Evolutionary conservation across 2,888 invertebrate species (phyloP), one percentile per base, ranked within the genome.

Genomic region (Polylopha cassiicola): DNA sequence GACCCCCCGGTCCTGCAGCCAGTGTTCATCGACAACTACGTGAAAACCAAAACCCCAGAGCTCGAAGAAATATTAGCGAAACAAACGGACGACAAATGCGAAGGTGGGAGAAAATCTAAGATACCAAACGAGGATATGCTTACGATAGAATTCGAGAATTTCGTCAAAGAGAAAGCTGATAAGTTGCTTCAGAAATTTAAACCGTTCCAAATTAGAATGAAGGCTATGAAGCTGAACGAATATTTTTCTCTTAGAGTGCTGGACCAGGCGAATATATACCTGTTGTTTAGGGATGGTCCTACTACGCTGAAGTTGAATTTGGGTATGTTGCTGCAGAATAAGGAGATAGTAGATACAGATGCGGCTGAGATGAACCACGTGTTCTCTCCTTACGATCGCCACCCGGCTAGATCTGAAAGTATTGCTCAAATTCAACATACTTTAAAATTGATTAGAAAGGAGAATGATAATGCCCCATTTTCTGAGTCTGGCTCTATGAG

Each of bases 311-410:
- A 69, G 33, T 27, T 74, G 5, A 64, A 74, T 44, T 44, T 58
- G 58, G 86, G 71, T 48, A 77, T 71, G 85, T 55, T 33, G 50
- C 65, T 73, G 58, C 70, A 59, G 51, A 82, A 52, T 63, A 71
- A 62, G 61, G 84, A 63, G 63, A 81, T 61, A 58, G 65, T 58
- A 52, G 80, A 62, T 60, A 78, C 54, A 0, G 53, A 61, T 2
- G 45, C 44, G 1, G 42, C 49, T 2, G 70, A 71, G 1, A 38
- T 62, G 0, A 16, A 24, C 0, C 51, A 62, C 0, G 62, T 73
- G 2, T 39, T 41, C 0, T 70, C 66, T 8, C 61, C 66, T 2
- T 71, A 65, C 24, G 66, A 61, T 38, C 30, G 20, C 4, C 3
- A 15, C 0, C 59, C 61, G 1, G 47, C 61, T 0, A 53, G 36